These are phyloP conservation scores for Agrilus cyanescens DNA, from an alignment of 2,888 invertebrate species.

Conservation along the genomic window DNA sequence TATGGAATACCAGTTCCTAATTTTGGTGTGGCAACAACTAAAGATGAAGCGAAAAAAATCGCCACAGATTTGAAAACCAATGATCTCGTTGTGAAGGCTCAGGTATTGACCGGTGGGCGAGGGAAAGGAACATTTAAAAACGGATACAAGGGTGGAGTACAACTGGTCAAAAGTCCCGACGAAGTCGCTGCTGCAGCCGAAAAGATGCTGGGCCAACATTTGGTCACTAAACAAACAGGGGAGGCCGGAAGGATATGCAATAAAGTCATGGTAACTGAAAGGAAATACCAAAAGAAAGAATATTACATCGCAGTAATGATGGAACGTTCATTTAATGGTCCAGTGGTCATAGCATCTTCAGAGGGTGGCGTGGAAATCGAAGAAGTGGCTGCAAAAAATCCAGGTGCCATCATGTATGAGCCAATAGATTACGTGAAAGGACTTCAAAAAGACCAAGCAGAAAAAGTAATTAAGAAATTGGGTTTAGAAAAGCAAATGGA, in stretches of 20 bases:
- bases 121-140: conserved; percentile 85
- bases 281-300: conserved; percentile 90
- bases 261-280: conserved; percentile 89
- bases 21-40: conserved; percentile 69
- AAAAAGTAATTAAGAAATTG: conserved; percentile 59
- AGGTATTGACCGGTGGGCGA: conserved; percentile 87
- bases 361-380: conserved; percentile 96
- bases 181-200: conserved; percentile 66
- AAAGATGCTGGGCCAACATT: conserved; percentile 79
- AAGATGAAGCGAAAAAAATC: conserved; percentile 62
- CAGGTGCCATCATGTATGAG: conserved; percentile 84
- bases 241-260: conserved; percentile 84
- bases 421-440: conserved; percentile 76
- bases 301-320: conserved; percentile 96
- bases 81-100: conserved; percentile 78
- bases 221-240: conserved; percentile 93
- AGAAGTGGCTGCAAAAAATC: conserved; percentile 86
- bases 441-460: conserved; percentile 62
- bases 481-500: conserved; percentile 56
- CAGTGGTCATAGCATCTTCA: conserved; percentile 88
- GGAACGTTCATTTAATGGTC: conserved; percentile 81
- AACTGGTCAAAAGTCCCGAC: conserved; percentile 67
- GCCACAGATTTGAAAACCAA: conserved; percentile 63
- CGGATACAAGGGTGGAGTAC: conserved; percentile 82
- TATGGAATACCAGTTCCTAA: conserved; percentile 75